Evolutionary conservation across 2,888 invertebrate genomes (phyloP), one percentile per base, ranked within the genome.

Genomic region (Cephus spinipes): DNA sequence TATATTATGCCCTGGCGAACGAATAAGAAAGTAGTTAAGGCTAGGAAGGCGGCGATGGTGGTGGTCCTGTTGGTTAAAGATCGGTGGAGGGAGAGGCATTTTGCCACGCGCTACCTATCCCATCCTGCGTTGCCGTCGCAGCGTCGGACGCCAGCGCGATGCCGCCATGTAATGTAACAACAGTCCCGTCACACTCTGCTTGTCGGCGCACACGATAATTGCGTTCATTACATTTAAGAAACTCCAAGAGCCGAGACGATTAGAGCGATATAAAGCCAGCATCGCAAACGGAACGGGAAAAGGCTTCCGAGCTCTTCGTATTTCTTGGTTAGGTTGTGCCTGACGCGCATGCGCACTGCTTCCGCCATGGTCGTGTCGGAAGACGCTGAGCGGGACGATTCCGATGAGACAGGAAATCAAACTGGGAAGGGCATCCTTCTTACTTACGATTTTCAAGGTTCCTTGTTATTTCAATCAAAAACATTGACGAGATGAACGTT

Each of bases 101-200:
- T 81, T 87, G 89, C 89, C 90, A 90, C 90, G 89, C 89, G 90
- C 89, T 89, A 83, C 86, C 88, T 87, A 88, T 87, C 87, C 85
- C 82, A 80, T 81, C 83, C 85, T 85, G 74, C 80, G 80, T 79
- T 69, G 79, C 75, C 78, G 55, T 74, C 71, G 76, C 35, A 69
- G 73, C 78, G 77, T 77, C 79, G 12, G 35, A 32, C 76, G 73
- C 69, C 69, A n/a, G 30, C 68, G 79, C 79, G 75, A 69, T 79
- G 75, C 74, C 79, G 75, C 77, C 79, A 83, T 88, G 86, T 86
- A 87, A 88, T 88, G 87, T 86, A 88, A 87, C 87, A 86, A 88
- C 87, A 89, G 87, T 89, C 87, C 89, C 87, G 89, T 89, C 88
- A 89, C 89, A 90, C 90, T 90, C 90, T 90, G 90, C 89, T 90